phyloP scores from a whole-genome alignment of 2,797 vertebrate species.

The Acridotheres tristis region DNA sequence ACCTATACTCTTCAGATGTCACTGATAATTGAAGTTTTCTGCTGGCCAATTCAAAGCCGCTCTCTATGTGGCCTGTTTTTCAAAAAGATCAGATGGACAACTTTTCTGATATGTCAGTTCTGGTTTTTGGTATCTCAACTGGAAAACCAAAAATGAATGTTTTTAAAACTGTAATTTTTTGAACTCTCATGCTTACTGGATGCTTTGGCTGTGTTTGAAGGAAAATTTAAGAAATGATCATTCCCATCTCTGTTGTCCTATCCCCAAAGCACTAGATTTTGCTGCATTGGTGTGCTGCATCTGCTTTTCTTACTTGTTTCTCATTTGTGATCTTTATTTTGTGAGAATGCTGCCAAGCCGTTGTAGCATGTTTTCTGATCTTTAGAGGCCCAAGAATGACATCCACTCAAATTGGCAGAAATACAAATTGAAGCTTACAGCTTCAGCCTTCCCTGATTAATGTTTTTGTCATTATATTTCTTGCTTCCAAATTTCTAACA shows the following conservation, averaged over 20 bases:
- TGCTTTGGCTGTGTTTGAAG: not conserved
- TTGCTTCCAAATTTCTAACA: not conserved
- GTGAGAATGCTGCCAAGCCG: not conserved
- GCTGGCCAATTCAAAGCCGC: not conserved
- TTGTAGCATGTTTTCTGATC: not conserved
- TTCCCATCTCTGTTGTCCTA: not conserved
- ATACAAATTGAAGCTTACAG: not conserved
- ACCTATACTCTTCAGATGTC: not conserved
- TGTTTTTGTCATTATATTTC: not conserved
- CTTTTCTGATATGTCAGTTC: not conserved
- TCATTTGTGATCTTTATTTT: not conserved
- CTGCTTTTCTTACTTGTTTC: not conserved
- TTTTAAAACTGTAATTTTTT: not conserved
- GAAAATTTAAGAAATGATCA: not conserved
- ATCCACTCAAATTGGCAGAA: not conserved
- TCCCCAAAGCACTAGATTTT: not conserved
- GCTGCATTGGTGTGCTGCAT: not conserved
- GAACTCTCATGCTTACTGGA: not conserved
- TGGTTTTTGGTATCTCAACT: not conserved
- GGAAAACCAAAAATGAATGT: not conserved
- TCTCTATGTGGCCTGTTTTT: not conserved
- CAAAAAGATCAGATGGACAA: not conserved
- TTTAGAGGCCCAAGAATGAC: not conserved
- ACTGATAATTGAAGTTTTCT: not conserved
- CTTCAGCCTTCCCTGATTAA: not conserved